Evolutionary conservation across 2,113 vertebrate genomes (phyloP).

Genomic region (Nycticryphes semicollaris): DNA sequence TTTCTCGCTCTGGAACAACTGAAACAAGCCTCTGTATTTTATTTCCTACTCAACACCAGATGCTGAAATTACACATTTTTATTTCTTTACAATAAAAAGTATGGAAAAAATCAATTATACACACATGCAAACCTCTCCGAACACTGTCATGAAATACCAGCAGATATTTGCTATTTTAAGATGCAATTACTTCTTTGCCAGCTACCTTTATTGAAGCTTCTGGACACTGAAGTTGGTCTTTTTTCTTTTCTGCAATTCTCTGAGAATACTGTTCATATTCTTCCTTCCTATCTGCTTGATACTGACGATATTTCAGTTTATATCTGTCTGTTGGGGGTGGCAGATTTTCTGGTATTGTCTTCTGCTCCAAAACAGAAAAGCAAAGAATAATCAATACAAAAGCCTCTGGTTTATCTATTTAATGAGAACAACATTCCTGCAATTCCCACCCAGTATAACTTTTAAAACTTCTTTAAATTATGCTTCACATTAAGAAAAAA

Average conservation of each 20-base stretch:
- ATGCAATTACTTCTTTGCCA: slow-evolving; percentile 13
- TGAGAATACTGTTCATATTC: slow-evolving; percentile 56
- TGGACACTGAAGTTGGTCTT: background rate
- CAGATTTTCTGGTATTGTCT: slow-evolving; percentile 65
- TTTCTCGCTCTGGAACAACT: background rate
- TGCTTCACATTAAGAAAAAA: background rate
- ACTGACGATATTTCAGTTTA: slow-evolving; percentile 63
- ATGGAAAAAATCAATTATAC: background rate
- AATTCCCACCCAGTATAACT: background rate
- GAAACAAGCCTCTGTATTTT: background rate
- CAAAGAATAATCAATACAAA: slow-evolving; percentile 3
- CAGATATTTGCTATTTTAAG: background rate
- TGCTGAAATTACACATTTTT: background rate
- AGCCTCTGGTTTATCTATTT: background rate
- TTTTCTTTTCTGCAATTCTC: slow-evolving; percentile 41
- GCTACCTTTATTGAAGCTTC: background rate
- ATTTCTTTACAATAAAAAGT: background rate
- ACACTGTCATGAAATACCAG: background rate
- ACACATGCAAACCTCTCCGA: background rate
- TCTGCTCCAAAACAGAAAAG: slow-evolving; percentile 45
- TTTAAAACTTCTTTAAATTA: background rate
- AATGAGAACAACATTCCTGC: background rate
- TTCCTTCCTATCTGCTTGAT: slow-evolving; percentile 62
- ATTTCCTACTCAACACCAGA: background rate
- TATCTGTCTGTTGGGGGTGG: slow-evolving; percentile 44